A percentile compares a stretch with the other conserved stretches of the same genome.
Evolutionary conservation across 2,797 vertebrate genomes (phyloP).

Genomic region (Coreius guichenoti): DNA sequence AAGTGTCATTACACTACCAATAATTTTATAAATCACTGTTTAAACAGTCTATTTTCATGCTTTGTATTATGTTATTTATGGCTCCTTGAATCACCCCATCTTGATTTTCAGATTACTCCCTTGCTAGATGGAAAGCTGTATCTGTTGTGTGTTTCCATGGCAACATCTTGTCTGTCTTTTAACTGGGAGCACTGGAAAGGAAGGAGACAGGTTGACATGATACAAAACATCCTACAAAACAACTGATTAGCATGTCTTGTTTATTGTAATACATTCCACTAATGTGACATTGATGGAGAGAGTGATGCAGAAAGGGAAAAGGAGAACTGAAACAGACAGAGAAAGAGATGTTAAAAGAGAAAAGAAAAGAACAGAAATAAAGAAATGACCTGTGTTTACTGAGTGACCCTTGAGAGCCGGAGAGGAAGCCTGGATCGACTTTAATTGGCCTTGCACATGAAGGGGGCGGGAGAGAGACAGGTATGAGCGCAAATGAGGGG

Average conservation of each 20-base stretch:
- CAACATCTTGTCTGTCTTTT: constrained; percentile 41
- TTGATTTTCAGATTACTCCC: neutral
- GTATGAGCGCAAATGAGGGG: neutral
- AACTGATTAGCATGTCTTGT: constrained; percentile 17
- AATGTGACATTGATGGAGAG: constrained; percentile 35
- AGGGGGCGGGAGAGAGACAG: constrained; percentile 53
- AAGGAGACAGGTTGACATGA: neutral
- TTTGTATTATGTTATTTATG: neutral
- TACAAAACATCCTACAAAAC: neutral
- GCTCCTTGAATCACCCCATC: neutral
- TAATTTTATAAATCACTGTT: neutral
- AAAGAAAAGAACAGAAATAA: constrained; percentile 36
- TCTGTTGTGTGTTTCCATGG: constrained; percentile 59
- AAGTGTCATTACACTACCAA: neutral
- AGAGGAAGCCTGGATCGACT: constrained; percentile 75
- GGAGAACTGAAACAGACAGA: constrained; percentile 33
- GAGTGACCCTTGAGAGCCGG: constrained; percentile 77
- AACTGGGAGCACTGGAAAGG: constrained; percentile 43
- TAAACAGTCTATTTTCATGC: neutral
- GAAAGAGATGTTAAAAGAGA: constrained; percentile 48
- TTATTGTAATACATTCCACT: constrained; percentile 11
- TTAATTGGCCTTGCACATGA: constrained; percentile 78
- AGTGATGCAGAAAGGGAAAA: constrained; percentile 27
- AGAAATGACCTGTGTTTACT: constrained; percentile 76
- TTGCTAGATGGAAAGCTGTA: neutral